Base-by-base conservation (phyloP, 2,797 vertebrate genomes). In the Cichlasoma orientale region DNA sequence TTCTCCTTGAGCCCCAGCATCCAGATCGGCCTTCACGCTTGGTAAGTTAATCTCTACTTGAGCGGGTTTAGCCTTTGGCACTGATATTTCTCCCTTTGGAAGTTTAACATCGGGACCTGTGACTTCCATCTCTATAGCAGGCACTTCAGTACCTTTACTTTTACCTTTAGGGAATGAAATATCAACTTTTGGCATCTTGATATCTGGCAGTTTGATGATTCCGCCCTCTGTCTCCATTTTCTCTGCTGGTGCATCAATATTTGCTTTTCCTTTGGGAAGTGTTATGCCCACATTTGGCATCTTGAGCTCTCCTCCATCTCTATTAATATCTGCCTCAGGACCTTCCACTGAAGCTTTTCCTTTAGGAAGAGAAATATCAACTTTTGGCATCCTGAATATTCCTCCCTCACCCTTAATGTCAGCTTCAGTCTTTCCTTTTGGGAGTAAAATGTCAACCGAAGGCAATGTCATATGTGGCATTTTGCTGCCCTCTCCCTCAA, bases 361-460 rank as follows among this genome's bases (percentile, higher is more conserved):
- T 86, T 89, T 90, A 57, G 94, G 88, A 52, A 95, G 66, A 50
- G 92, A 80, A 13, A 96, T 81, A 53, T 92, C 91, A 69, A 94
- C 82, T 31, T 87, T 77, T 74, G 91, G 75, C 61, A 84, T 79
- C 41, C 81, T 85, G 38, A 89, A 86, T 33, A 94, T 95, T 0
- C 86, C 77, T 3, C 74, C 75, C 41, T 44, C 79, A 55, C 44
- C 81, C 72, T 58, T 85, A 76, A 73, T 56, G n/a, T 80, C 84
- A 56, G 72, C 2, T 41, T 80, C 80, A 69, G 19, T 54, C 7
- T 75, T 89, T 29, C 78, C 82, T 69, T 85, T 92, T 38, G 91
- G 84, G 16, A 95, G 14, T 27, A 88, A 82, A 29, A 95, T 80
- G 25, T 92, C 89, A 36, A 93, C 61, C 69, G 61, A 86, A 0